Base-by-base conservation (phyloP, 2,113 vertebrate species). In the Podiceps cristatus region DNA sequence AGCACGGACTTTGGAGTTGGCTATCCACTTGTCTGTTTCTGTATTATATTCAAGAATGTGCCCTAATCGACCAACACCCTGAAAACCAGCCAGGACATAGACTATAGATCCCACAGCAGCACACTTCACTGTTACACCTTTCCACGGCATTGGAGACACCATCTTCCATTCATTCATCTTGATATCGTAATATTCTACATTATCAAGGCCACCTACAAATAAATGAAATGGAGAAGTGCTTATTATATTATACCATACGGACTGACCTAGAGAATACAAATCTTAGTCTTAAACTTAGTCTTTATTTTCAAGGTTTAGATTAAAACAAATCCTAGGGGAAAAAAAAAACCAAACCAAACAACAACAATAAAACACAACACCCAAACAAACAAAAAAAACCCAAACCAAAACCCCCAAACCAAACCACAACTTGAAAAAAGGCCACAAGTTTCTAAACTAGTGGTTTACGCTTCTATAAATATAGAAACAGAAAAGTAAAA, bases 131-230 rank as follows among this genome's bases (percentile, higher is more conserved):
- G 99, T 99, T 42, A 99, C 98, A 23, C 99, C 99, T 89, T 99
- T 99, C 99, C 99, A 99, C 1, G 99, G 99, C 99, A 99, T 99
- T 8, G 99, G 98, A 1, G 99, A 98, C 28, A 99, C 99, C 96
- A 98, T 98, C 95, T 99, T 99, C 99, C 99, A 99, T 95, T 99
- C 99, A 13, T 99, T 99, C 90, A 97, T 98, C 93, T 98, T 98
- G 94, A 99, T 99, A 96, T 99, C 99, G 2, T 99, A 99, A 97
- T 99, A 99, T 96, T 99, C 99, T 96, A 99, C 99, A 6, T 99
- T 99, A 97, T 99, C 99, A 87, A 99, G 98, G 72, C 99, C 99
- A 97, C 99, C 99, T 99, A 95, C 40, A 95, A 98, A 96, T 78
- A 81, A 98, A 92, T 42, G 68, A 98, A 86, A 97, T 9, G 95